Evolutionary conservation across 1,140 invertebrate species (phyloP), one percentile per base, ranked within the genome.

Genomic region (Chironomus tepperi): DNA sequence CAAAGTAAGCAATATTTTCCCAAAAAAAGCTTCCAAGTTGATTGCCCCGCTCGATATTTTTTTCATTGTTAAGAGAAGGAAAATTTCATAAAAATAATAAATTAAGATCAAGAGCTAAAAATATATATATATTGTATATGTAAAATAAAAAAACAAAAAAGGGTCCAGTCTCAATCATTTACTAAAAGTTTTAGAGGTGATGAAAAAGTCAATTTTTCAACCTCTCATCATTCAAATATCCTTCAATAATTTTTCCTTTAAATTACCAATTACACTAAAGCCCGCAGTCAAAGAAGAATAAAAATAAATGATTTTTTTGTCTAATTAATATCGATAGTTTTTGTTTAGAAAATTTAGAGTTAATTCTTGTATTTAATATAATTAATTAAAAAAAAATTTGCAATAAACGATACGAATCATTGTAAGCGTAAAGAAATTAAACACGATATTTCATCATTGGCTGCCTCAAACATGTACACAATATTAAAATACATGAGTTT

Each of bases 151-250:
- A 12, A 57, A 57, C n/a, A 57, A 57, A 57, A 57, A 57, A 57
- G n/a, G 47, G n/a, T 57, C 12, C 47, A 57, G 47, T 57, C 47
- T 57, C 47, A 57, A 57, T 57, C 47, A 57, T 57, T 57, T 57
- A 57, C 12, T 12, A 34, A 34, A 34, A 5, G n/a, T n/a, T 34
- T 34, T 34, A 34, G 24, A 34, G 24, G 24, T n/a, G n/a, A 57
- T 34, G 47, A 57, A 57, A 57, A 57, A n/a, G n/a, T 12, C 47
- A 57, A 57, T 34, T 34, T 34, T 34, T 15, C 47, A 57, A n/a
- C 47, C 47, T 34, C 47, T 57, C 47, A 57, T 57, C 47, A 57
- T 57, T n/a, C n/a, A 57, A 57, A 57, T 57, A 57, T 57, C 47
- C 12, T 57, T 57, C 47, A n/a, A 57, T 57, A 57, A 57, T 57